Percentiles rank a stretch among this genome's conserved stretches.
These are phyloP conservation scores for Lasioglossum albipes DNA, from an alignment of 1,140 invertebrate species.

Conservation along the genomic window DNA sequence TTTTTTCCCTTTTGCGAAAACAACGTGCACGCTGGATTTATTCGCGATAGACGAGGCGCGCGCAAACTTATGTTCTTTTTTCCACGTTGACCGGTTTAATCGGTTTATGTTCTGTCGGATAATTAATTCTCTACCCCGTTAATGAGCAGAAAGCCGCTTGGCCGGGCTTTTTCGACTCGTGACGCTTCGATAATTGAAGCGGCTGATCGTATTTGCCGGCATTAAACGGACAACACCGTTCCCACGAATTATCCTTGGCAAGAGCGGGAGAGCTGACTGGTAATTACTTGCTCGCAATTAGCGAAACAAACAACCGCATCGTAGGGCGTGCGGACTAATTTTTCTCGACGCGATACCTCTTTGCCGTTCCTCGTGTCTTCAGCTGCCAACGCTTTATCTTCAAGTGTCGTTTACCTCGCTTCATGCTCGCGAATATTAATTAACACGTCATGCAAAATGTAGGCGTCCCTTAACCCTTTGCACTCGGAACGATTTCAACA, in stretches of 20 bases:
- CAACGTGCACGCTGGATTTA: neutral
- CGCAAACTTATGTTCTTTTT: neutral
- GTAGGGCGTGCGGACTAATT: neutral
- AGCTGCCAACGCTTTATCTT: neutral
- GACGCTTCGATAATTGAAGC: constrained; percentile 32
- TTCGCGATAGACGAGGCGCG: neutral
- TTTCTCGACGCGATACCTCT: neutral
- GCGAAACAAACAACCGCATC: constrained; percentile 15
- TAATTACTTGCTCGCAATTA: constrained; percentile 40
- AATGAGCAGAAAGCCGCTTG: constrained; percentile 31
- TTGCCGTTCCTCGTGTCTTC: neutral
- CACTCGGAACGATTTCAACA: too few relatives aligned
- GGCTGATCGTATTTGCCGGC: constrained; percentile 30
- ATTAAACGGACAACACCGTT: constrained; percentile 25
- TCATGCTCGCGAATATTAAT: neutral
- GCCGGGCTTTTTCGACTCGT: constrained; percentile 35
- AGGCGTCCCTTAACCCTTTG: too few relatives aligned
- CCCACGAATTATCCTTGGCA: constrained; percentile 19
- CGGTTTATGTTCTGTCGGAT: constrained; percentile 36
- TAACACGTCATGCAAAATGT: neutral
- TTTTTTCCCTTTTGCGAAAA: neutral
- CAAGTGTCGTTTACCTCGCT: neutral
- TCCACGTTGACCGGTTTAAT: constrained; percentile 9
- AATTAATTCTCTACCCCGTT: constrained; percentile 37
- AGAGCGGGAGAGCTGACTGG: constrained; percentile 23